Base-by-base conservation (phyloP, 2,888 invertebrate genomes). In the Xylophagus ater region DNA sequence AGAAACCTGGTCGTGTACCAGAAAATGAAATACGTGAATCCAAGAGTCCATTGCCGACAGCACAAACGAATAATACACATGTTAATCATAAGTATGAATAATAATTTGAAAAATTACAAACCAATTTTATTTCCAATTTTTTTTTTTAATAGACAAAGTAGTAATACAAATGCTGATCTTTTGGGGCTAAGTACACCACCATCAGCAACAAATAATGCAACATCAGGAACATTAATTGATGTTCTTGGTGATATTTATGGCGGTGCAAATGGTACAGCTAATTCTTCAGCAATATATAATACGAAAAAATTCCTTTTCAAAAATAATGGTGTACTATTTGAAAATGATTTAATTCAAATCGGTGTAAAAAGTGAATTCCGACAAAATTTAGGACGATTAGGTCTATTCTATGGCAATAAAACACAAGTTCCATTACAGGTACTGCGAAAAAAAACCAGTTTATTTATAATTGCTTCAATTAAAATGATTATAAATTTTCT, bases 351-450 rank as follows among this genome's bases (percentile, higher is more conserved):
- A 53, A 82, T 96, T 45, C 98, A 99, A 70, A 92, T 98, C 56
- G 96, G 96, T 43, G 89, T 96, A 2, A 97, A 98, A 68, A 89
- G 94, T 56, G 98, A 98, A 67, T 96, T 81, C 58, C 74, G 94
- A 52, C 89, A 90, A 65, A 97, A 97, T 69, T 74, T 98, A 53
- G 97, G 96, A 13, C 78, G 97, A 41, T 74, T 98, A 53, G 92
- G 92, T 24, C 70, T 98, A 44, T 98, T 94, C 65, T 98, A 96
- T 70, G 98, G 97, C 46, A 98, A 98, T 67, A 99, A 98, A 69
- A 94, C 94, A 39, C 81, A 85, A 54, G 78, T 78, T 55, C 76
- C 88, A 29, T 72, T 90, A 46, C 56, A 62, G 52, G 64, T 65
- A 18, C 15, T 17, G 17, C 13, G 28, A 25, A 8, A 13, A 4